Percentiles rank a stretch among this genome's conserved stretches.
Conservation (phyloP, 2,888 invertebrate species). For the Malacosoma neustria region DNA sequence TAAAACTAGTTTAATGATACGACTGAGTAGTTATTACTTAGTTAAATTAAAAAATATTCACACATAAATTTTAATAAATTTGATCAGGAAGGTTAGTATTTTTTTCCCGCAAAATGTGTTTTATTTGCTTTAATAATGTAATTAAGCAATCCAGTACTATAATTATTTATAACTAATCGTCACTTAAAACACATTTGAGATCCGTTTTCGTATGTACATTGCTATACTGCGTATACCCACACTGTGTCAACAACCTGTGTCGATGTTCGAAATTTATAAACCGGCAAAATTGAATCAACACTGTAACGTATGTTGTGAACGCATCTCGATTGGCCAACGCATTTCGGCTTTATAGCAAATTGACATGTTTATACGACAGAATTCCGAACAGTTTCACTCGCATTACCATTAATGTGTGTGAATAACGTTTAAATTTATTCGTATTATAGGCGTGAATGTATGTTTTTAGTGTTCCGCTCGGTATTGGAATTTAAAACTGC, state of each 20-base stretch:
- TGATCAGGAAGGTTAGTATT: no score
- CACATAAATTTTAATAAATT: no score
- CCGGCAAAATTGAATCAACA: slow-evolving; percentile 48
- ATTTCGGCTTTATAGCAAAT: slow-evolving; percentile 36
- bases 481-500: neutral
- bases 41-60: no score
- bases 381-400: slow-evolving; percentile 17
- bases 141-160: no score
- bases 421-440: slow-evolving; percentile 29
- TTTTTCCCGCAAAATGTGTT: no score
- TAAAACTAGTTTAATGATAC: no score
- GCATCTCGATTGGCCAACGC: slow-evolving; percentile 31
- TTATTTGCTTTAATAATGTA: no score
- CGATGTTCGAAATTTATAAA: slow-evolving; percentile 41
- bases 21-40: no score
- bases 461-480: slow-evolving; percentile 25
- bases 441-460: slow-evolving; percentile 25
- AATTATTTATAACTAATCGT: no score
- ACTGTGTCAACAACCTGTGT: slow-evolving; percentile 16
- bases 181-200: no score
- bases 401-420: slow-evolving; percentile 12
- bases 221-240: slow-evolving; percentile 2
- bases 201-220: neutral
- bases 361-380: slow-evolving; percentile 45
- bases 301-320: slow-evolving; percentile 32